Base-by-base conservation (phyloP, 2,113 vertebrate species). In the Thunnus maccoyii region DNA sequence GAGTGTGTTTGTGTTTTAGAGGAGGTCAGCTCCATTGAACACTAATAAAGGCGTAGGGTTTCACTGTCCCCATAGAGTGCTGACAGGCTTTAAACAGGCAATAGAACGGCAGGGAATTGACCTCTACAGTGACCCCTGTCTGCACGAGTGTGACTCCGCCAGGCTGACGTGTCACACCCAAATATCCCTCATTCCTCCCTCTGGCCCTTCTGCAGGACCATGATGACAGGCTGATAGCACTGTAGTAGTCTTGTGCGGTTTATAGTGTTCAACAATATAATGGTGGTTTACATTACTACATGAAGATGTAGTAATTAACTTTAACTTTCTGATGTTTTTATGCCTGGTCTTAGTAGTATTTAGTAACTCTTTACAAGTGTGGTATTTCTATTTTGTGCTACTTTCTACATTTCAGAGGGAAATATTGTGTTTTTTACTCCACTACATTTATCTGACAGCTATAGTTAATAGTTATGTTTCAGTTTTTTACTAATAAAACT, bases 11-110 rank as follows among this genome's bases (percentile, higher is more conserved):
- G 67, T 82, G 54, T 47, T 58, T n/a, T 56, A 63, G 32, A 15
- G 13, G 3, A 69, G 62, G 30, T 67, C 55, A 20, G 62, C 3
- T 52, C 22, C 20, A 69, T n/a, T 64, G 54, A 58, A 55, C 52
- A 63, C 69, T 72, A 67, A 89, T 88, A 72, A 80, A 83, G 52
- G 81, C 71, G 51, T 83, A 55, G 52, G 48, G 72, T 89, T 89
- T 84, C 80, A 69, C 67, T 18, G 14, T 81, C 68, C 22, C 51
- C 6, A 7, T 13, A 65, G 25, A 41, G 68, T 1, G 54, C 75
- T 64, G 54, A 86, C 66, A 44, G 70, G 15, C 68, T 78, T 62
- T 68, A 67, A 85, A 64, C 52, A 46, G 63, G 17, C 25, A 3
- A 51, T 5, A 2, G 44, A 67, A 25, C 16, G 0, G 32, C 65